These are phyloP conservation scores for Virgularia gustaviana DNA, from an alignment of 92 coral and sea anemone genomes.

Conservation along the genomic window DNA sequence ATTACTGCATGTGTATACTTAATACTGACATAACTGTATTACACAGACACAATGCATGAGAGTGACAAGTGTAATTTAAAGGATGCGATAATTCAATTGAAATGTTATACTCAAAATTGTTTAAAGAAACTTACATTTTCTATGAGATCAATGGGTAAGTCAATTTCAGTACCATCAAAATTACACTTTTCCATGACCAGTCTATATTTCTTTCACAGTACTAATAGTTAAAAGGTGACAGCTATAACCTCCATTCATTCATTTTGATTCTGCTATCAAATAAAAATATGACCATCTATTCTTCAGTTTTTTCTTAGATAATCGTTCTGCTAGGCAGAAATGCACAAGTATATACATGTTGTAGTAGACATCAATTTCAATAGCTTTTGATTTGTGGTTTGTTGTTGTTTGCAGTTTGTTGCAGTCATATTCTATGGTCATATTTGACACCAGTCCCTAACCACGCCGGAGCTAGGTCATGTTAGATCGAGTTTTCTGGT, in stretches of 20 bases:
- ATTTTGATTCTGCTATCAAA: not conserved
- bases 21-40: too few relatives aligned
- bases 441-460: not conserved
- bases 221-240: not conserved
- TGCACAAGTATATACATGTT: too few relatives aligned
- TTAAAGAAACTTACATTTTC: slow-evolving; percentile 61
- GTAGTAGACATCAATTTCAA: too few relatives aligned
- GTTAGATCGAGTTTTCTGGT: not conserved
- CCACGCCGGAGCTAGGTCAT: not conserved
- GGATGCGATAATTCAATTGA: too few relatives aligned
- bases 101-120: too few relatives aligned
- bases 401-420: too few relatives aligned
- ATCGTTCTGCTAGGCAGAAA: too few relatives aligned
- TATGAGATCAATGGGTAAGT: slow-evolving; percentile 80
- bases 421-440: not conserved
- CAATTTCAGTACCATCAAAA: slow-evolving; percentile 65
- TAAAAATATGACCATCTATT: too few relatives aligned
- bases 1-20: too few relatives aligned
- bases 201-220: not conserved
- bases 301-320: too few relatives aligned
- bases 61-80: not conserved
- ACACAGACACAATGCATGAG: not conserved
- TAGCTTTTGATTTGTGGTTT: too few relatives aligned
- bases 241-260: not conserved
- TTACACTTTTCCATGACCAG: slow-evolving; percentile 75